phyloP scores from a whole-genome alignment of 2,888 invertebrate species.

The Dascillus cervinus region DNA sequence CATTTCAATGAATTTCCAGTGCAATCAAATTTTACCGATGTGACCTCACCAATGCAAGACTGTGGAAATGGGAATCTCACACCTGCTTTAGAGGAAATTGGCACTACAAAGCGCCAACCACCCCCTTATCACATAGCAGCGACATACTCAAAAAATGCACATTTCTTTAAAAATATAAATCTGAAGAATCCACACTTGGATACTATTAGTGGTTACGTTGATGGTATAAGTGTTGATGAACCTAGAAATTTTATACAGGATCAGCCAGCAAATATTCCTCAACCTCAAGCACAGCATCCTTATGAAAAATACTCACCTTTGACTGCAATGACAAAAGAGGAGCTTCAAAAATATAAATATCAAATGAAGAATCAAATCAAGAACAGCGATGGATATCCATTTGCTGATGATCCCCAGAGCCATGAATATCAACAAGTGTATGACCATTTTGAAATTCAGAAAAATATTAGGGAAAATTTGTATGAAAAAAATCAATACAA shows the following conservation, averaged over 20 bases:
- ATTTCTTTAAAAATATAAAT: conserved; percentile 46
- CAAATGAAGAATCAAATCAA: conserved; percentile 6
- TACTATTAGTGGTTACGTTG: conserved; percentile 2
- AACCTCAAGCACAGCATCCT: conserved; percentile 22
- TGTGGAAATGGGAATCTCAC: not conserved
- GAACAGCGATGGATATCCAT: conserved; percentile 3
- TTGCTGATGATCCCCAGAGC: not conserved
- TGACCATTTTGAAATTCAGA: too few relatives aligned
- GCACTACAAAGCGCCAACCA: conserved; percentile 43
- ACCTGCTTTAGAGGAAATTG: not conserved
- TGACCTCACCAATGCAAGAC: not conserved
- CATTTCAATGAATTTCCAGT: not conserved
- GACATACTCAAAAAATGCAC: conserved; percentile 72
- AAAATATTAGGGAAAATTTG: not conserved
- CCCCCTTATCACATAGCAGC: conserved; percentile 83
- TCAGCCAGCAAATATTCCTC: conserved; percentile 23
- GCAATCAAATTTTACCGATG: not conserved
- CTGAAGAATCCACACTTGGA: conserved; percentile 9
- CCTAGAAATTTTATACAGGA: conserved; percentile 27
- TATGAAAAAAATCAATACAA: not conserved
- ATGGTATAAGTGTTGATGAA: conserved; percentile 18
- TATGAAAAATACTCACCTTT: not conserved
- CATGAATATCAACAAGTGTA: conserved; percentile 1
- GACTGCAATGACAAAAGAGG: not conserved
- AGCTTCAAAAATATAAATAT: not conserved